Evolutionary conservation across 2,888 invertebrate species (phyloP), one percentile per base, ranked within the genome.

Genomic region (Drosophila heteroneura): DNA sequence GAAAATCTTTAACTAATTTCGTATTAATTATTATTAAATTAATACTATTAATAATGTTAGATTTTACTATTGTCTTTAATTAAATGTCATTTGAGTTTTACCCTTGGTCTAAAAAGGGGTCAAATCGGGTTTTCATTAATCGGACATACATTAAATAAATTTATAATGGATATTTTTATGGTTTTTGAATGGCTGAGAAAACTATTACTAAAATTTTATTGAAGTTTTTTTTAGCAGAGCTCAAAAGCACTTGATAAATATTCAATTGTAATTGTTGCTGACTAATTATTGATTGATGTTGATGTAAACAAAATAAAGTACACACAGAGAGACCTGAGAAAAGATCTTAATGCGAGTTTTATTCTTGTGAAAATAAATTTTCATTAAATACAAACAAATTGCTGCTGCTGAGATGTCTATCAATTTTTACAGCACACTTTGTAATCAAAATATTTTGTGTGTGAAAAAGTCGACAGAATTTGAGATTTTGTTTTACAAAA

Each of bases 191-290:
- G 49, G 16, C 41, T 49, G 41, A 70, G 41, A 59, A 67, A 86
- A 79, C 75, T 85, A 85, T 66, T 49, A 58, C 41, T 16, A n/a
- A 51, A 65, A 63, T 75, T 87, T 60, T 82, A 83, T 89, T 86
- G 89, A 87, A 75, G 81, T 76, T 32, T 73, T 64, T 64, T 66
- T 65, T 30, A 56, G 22, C 65, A 35, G 53, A 64, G 53, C 47
- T 64, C 61, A 70, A 58, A 61, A 2, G 5, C 41, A 52, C 26
- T 66, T 60, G 51, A 77, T 63, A 60, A 62, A 73, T 74, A 81
- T 89, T 75, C 74, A 64, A 69, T 76, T 81, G 75, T 74, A 89
- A 89, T 86, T 86, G 44, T 68, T 67, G 52, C 61, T 53, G 62
- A 71, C 47, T 66, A 64, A 71, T 76, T 63, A 70, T 67, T 70